Conservation (phyloP, 2,113 vertebrate genomes). For the Nycticorax nycticorax region DNA sequence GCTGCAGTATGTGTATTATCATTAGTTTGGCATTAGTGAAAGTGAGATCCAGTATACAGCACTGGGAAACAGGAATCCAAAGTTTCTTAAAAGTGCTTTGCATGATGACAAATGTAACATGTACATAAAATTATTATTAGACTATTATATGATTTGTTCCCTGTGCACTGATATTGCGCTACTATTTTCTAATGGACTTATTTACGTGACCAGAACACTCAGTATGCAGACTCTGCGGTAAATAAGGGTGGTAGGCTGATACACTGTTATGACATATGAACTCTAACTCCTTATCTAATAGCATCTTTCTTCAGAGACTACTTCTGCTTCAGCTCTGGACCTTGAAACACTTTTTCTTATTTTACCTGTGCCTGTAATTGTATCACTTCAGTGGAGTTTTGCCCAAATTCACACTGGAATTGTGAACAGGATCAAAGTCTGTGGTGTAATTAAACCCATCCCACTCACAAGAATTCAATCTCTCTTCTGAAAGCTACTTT, state of each 20-base stretch:
- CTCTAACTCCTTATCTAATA: neutral
- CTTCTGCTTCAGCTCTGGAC: neutral
- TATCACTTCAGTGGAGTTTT: neutral
- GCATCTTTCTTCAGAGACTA: neutral
- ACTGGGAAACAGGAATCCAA: neutral
- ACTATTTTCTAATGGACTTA: neutral
- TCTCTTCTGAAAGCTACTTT: neutral
- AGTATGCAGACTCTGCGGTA: neutral
- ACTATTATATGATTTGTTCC: neutral
- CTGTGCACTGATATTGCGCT: neutral
- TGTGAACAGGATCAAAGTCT: constrained; percentile 15
- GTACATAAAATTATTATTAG: neutral
- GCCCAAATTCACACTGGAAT: neutral
- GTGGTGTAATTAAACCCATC: constrained; percentile 24
- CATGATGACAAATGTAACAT: neutral
- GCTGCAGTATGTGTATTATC: neutral
- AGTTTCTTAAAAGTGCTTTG: neutral
- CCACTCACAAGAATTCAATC: neutral
- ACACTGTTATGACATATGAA: neutral
- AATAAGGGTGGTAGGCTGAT: neutral
- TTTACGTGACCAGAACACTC: neutral
- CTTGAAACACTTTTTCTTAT: neutral
- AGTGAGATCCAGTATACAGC: neutral
- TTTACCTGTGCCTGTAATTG: neutral
- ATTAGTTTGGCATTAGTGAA: neutral